Evolutionary conservation across 2,113 vertebrate species (phyloP).

Genomic region (Porphyrio hochstetteri): DNA sequence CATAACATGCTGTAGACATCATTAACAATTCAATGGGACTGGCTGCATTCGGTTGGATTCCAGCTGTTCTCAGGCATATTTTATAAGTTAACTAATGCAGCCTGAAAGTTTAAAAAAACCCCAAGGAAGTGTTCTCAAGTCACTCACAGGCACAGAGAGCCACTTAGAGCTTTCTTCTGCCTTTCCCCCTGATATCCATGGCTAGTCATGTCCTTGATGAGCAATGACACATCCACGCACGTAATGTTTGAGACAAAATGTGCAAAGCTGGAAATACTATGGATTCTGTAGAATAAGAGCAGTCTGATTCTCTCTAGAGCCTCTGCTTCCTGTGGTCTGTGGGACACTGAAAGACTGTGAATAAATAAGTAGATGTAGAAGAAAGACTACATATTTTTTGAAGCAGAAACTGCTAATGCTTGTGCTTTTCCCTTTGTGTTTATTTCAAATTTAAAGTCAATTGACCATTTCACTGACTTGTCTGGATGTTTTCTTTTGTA

Average conservation of each 20-base stretch:
- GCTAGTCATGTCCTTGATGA: constrained; percentile 27
- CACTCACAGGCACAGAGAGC: neutral
- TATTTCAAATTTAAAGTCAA: constrained; percentile 6
- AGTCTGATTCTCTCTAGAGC: constrained; percentile 1
- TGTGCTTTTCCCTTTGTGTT: neutral
- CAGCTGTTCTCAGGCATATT: constrained; percentile 1
- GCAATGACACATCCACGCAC: neutral
- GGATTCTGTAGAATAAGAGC: neutral
- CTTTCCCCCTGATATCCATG: neutral
- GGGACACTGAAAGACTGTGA: neutral
- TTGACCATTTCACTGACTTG: neutral
- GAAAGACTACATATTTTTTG: neutral
- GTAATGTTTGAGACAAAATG: constrained; percentile 30
- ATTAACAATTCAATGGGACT: neutral
- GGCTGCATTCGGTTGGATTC: neutral
- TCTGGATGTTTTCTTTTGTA: neutral
- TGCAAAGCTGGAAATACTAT: constrained; percentile 37
- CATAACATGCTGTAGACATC: neutral
- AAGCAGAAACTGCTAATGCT: neutral
- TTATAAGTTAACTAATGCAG: neutral
- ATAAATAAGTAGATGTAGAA: constrained; percentile 37
- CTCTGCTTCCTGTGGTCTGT: neutral
- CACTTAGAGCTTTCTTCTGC: neutral
- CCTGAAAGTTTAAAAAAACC: neutral
- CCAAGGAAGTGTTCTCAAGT: neutral